Conservation (phyloP, 2,797 vertebrate genomes). For the Acrocephalus scirpaceus region DNA sequence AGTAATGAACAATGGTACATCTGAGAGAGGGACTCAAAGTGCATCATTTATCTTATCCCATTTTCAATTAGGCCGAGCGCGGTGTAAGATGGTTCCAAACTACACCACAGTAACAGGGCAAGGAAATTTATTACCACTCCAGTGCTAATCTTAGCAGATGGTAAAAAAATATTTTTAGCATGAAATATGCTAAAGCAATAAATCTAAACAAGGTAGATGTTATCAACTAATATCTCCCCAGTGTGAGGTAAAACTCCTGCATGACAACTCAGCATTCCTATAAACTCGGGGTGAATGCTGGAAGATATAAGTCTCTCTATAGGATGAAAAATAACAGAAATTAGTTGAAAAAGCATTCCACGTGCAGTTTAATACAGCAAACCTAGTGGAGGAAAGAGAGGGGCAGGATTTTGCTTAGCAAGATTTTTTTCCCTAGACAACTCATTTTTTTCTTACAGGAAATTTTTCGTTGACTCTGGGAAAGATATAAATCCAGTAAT, state of each 20-base stretch:
- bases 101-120: slow-evolving; percentile 75
- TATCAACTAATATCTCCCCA: slow-evolving; percentile 80
- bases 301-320: slow-evolving; percentile 41
- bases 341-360: slow-evolving; percentile 51
- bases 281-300: slow-evolving; percentile 55
- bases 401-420: slow-evolving; percentile 31
- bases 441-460: neutral
- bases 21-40: slow-evolving; percentile 78
- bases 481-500: slow-evolving; percentile 10
- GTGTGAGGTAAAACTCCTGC: slow-evolving; percentile 76
- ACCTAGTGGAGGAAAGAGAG: neutral
- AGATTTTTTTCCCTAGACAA: slow-evolving; percentile 30
- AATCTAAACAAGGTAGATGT: slow-evolving; percentile 81
- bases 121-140: slow-evolving; percentile 82
- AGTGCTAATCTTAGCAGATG: slow-evolving; percentile 84
- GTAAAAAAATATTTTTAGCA: slow-evolving; percentile 78
- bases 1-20: slow-evolving; percentile 79
- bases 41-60: slow-evolving; percentile 81
- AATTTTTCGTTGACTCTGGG: slow-evolving; percentile 29
- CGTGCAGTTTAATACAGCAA: neutral
- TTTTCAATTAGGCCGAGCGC: slow-evolving; percentile 80
- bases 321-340: slow-evolving; percentile 65
- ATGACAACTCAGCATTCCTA: slow-evolving; percentile 77
- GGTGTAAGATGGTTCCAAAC: slow-evolving; percentile 76
- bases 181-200: slow-evolving; percentile 82